phyloP scores from a whole-genome alignment of 2,113 vertebrate genomes.

The Prunella himalayana region DNA sequence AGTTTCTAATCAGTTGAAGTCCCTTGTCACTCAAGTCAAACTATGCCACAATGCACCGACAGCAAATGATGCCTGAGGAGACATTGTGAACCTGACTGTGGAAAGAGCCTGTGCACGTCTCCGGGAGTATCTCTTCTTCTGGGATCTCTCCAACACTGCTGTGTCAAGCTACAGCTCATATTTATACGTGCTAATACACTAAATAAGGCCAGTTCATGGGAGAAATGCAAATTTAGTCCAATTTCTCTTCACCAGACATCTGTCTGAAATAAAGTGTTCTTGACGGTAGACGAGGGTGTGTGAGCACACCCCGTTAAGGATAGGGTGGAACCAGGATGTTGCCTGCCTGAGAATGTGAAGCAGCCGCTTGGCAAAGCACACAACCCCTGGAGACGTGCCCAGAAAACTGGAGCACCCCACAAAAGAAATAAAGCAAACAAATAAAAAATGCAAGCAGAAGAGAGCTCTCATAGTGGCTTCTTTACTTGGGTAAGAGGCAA shows the following conservation, averaged over 20 bases:
- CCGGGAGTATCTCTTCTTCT: neutral
- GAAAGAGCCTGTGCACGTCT: neutral
- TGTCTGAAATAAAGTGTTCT: neutral
- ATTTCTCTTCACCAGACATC: neutral
- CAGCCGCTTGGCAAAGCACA: neutral
- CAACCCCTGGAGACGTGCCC: neutral
- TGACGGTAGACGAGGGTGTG: neutral
- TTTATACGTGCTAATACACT: fast-evolving
- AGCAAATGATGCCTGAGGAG: neutral
- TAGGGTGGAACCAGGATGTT: slow-evolving; percentile 39
- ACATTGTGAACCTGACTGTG: neutral
- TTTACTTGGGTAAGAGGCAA: neutral
- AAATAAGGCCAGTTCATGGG: neutral
- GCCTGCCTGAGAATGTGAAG: neutral
- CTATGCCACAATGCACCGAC: neutral
- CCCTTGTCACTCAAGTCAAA: neutral
- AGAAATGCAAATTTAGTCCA: neutral
- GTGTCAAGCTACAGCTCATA: neutral
- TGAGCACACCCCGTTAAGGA: neutral
- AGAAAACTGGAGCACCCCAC: neutral
- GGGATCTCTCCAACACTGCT: neutral
- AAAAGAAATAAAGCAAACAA: neutral
- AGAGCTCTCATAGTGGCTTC: neutral
- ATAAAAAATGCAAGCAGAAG: neutral
- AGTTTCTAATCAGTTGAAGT: neutral